Evolutionary conservation across 2,797 vertebrate genomes (phyloP), one percentile per base, ranked within the genome.

Genomic region (Labeo calbasu): DNA sequence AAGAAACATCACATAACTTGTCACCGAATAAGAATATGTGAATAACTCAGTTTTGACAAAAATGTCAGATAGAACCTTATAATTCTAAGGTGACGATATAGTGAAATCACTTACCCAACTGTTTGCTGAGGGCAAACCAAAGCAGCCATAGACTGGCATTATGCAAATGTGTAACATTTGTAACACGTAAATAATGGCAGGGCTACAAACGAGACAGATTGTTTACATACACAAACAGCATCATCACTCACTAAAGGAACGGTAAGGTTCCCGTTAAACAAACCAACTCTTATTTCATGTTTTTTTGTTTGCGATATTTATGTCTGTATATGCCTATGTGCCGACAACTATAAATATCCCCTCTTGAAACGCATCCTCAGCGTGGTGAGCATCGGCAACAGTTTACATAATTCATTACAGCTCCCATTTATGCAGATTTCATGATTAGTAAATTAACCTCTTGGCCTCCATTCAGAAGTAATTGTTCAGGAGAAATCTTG

Each of bases 371-470:
- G 43, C 61, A 85, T 86, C 66, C 36, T 77, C 28, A 79, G 50
- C 80, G 75, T 81, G n/a, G 19, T 9, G 40, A 84, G 59, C 87
- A 87, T 85, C 36, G 48, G 72, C 82, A 90, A 71, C 76, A 23
- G 73, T 84, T 84, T 81, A 86, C 81, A 85, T 91, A 76, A 89
- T 92, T 86, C 66, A 91, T 87, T 83, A 78, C 84, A 83, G 82
- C 85, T 86, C 82, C 81, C 85, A 84, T 90, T 89, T 86, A 89
- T 71, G 87, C 87, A 87, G 86, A 92, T 94, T 90, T 82, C 17
- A 84, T 94, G 92, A 95, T 95, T 94, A 91, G 89, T 86, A 93
- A 94, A 94, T 93, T 92, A 93, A 94, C 91, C 92, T 92, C 89
- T 81, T 79, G 86, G 83, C 90, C 89, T 84, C 84, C 63, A 88